A percentile compares a stretch with the other conserved stretches of the same genome.
These are phyloP conservation scores for Ectobius pallidus DNA, from an alignment of 2,888 invertebrate species.

Conservation along the genomic window DNA sequence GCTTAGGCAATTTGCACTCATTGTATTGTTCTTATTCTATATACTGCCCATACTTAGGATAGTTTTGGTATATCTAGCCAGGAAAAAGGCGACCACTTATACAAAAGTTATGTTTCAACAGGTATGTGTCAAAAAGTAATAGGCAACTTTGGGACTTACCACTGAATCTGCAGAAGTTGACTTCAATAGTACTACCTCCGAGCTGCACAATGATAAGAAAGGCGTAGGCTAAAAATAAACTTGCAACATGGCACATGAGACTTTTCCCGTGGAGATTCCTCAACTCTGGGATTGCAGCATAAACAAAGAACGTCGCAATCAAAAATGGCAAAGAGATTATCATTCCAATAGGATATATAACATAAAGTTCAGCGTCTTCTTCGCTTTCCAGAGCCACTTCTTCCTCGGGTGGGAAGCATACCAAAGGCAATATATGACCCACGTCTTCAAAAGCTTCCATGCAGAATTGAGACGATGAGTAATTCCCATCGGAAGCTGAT, in stretches of 20 bases:
- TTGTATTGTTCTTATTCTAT: too few relatives aligned
- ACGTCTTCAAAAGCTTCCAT: conserved; percentile 20
- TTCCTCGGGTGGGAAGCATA: conserved; percentile 10
- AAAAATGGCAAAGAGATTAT: conserved; percentile 52
- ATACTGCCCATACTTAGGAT: too few relatives aligned
- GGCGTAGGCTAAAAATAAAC: conserved; percentile 49
- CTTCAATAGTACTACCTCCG: background rate
- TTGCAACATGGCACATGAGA: conserved; percentile 50
- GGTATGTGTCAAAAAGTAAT: too few relatives aligned
- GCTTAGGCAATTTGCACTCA: too few relatives aligned
- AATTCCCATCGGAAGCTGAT: background rate
- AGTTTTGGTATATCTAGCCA: too few relatives aligned
- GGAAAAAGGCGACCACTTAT: too few relatives aligned
- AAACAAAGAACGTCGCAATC: conserved; percentile 50
- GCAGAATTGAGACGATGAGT: conserved; percentile 31
- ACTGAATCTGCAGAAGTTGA: conserved; percentile 15
- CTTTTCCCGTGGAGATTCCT: conserved; percentile 52
- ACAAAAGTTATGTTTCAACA: too few relatives aligned
- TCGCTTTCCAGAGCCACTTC: background rate
- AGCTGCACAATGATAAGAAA: conserved; percentile 47
- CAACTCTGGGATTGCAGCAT: conserved; percentile 51
- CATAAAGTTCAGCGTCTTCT: background rate
- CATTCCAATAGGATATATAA: conserved; percentile 46
- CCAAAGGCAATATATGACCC: background rate
- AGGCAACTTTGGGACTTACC: too few relatives aligned